Evolutionary conservation across 1,140 invertebrate genomes (phyloP), one percentile per base, ranked within the genome.

Genomic region (Bombyx mandarina): DNA sequence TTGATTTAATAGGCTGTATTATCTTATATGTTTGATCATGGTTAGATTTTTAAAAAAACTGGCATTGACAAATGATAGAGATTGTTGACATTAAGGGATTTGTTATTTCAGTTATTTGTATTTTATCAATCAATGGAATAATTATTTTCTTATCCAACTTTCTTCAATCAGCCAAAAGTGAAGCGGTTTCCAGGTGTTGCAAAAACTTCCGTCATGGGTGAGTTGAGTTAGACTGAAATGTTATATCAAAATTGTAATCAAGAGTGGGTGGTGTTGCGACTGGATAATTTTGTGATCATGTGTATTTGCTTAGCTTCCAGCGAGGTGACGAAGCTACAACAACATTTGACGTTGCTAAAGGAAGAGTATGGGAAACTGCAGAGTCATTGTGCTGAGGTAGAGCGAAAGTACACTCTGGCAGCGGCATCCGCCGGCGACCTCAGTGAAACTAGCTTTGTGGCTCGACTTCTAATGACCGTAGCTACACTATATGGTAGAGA

Each of bases 281-380:
- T 65, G 45, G 62, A 51, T 58, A 62, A 52, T 71, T 59, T 68
- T 70, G 62, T 69, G 62, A 71, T 57, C 66, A 76, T 76, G 61
- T 67, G 65, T 56, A 53, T 69, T 69, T 78, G 56, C 75, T 54
- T 64, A 88, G 88, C 82, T 62, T 88, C 88, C 48, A 86, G 85
- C 61, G 93, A 94, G 83, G 89, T 91, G 58, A 88, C 88, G 22
- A 96, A 98, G 81, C 90, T 97, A 68, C 94, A 97, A 78, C 94
- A 95, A 71, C 96, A 98, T 78, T 88, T 99, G 63, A 83, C 91
- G 47, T 88, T 98, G 53, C 86, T 98, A 47, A 92, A 96, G 75
- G 94, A 97, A 69, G 96, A 98, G 79, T 98, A 98, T 87, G 92
- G 95, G 1, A 97, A 97, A 84, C 88, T 98, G 10, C 95, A 97